A percentile compares a stretch with the other conserved stretches of the same genome.
Conservation (phyloP, 2,888 invertebrate genomes). For the Campoletis raptor region DNA sequence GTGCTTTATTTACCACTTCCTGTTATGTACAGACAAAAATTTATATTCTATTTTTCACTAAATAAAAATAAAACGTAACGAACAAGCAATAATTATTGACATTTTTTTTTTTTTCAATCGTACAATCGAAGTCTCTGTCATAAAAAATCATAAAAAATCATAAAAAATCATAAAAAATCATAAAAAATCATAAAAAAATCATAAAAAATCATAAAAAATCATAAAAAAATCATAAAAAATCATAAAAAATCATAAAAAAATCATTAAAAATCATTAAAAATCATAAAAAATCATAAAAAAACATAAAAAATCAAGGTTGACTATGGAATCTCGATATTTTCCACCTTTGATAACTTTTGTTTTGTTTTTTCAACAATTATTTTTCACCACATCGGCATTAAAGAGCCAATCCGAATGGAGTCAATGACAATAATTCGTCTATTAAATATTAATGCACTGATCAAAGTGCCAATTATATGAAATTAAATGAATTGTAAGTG, state of each 20-base stretch:
- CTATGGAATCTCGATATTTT: too few relatives aligned
- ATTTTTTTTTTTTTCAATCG: too few relatives aligned
- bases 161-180: too few relatives aligned
- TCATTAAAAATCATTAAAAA: too few relatives aligned
- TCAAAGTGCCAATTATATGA: background rate
- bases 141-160: too few relatives aligned
- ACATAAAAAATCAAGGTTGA: too few relatives aligned
- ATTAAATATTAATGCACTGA: background rate
- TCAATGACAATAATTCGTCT: background rate
- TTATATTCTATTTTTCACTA: background rate
- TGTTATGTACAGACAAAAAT: background rate
- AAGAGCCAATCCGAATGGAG: background rate
- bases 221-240: too few relatives aligned
- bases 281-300: too few relatives aligned
- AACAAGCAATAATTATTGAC: background rate
- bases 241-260: too few relatives aligned
- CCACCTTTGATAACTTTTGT: background rate
- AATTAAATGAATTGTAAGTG: background rate
- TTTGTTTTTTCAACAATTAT: background rate
- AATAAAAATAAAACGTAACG: background rate
- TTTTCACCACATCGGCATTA: background rate
- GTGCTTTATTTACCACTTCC: background rate
- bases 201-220: too few relatives aligned
- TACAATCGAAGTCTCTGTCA: too few relatives aligned
- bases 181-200: too few relatives aligned